Evolutionary conservation across 2,113 vertebrate genomes (phyloP), one percentile per base, ranked within the genome.

Genomic region (Anarhynchus alexandrinus): DNA sequence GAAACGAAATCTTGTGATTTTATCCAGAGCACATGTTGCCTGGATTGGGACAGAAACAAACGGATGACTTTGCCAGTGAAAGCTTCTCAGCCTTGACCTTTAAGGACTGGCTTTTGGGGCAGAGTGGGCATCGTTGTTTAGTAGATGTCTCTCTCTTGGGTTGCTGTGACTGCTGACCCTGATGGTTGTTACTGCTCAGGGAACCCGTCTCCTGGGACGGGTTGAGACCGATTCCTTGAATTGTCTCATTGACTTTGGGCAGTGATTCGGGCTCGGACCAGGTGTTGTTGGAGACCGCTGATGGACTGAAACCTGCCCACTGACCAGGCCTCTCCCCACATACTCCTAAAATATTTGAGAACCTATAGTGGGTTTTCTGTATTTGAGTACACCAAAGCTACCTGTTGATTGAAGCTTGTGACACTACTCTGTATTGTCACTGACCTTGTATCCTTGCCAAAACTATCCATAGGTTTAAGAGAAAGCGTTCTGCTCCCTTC

Each of bases 401-500:
- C 85, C 55, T 94, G 88, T 93, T 96, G 86, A 79, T 27, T 71
- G 78, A 70, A 11, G 9, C 94, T 38, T 2, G 2, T 15, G 49
- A 11, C 16, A 11, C 42, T 27, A 0, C 65, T 76, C 51, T 45
- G n/a, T 49, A 4, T 89, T 61, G 58, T 81, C 64, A 15, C 71
- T 47, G 45, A 70, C 76, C 82, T 88, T 55, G 79, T 27, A 49
- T 81, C 92, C 85, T 83, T 86, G 86, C 78, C 93, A 88, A 83
- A 59, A 91, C 80, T 42, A 58, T 62, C 61, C 66, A 11, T 13
- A 40, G 90, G 58, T 66, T 55, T 61, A 65, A 45, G 42, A 77
- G 62, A 71, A 76, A 89, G 82, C 42, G 10, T 95, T 97, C 78
- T 66, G 74, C 91, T 95, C 91, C 88, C 55, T 92, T 78, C 82